phyloP scores from a whole-genome alignment of 1,140 invertebrate genomes.

The Scaptomyza pallida region DNA sequence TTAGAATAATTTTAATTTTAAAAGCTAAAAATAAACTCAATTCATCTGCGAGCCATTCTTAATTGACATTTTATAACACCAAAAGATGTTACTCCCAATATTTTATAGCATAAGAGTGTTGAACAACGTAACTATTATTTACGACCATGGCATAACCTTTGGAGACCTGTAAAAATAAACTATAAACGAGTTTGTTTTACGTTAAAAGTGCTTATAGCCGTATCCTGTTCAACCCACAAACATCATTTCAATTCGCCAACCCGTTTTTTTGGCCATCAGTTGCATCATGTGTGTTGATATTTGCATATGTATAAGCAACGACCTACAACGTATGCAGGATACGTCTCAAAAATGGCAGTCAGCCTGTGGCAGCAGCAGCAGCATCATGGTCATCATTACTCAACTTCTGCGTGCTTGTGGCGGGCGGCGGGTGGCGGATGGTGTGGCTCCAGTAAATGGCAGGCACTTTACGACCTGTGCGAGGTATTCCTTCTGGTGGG shows the following conservation, averaged over 20 bases:
- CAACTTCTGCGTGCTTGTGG: constrained; percentile 41
- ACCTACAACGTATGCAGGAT: constrained; percentile 26
- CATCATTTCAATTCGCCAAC: constrained; percentile 3
- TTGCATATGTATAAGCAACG: constrained; percentile 27
- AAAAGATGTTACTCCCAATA: no score
- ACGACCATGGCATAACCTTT: background rate
- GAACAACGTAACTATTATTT: background rate
- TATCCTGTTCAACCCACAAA: constrained; percentile 10
- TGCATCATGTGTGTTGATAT: constrained; percentile 33
- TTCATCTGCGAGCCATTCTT: no score
- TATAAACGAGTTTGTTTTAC: background rate
- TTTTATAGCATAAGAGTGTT: no score
- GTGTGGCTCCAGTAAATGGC: constrained; percentile 44
- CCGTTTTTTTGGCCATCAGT: background rate
- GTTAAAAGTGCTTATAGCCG: constrained; percentile 8
- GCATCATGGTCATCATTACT: constrained; percentile 56
- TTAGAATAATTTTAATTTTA: no score
- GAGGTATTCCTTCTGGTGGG: constrained; percentile 19
- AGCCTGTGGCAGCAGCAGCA: constrained; percentile 8
- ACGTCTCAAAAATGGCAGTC: constrained; percentile 5
- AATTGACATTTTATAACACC: no score
- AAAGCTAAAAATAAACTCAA: background rate
- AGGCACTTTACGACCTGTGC: constrained; percentile 47
- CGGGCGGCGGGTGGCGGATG: no score
- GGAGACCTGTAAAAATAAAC: no score